Conservation (phyloP, 2,797 vertebrate genomes). For the Pithecia hirsuta region DNA sequence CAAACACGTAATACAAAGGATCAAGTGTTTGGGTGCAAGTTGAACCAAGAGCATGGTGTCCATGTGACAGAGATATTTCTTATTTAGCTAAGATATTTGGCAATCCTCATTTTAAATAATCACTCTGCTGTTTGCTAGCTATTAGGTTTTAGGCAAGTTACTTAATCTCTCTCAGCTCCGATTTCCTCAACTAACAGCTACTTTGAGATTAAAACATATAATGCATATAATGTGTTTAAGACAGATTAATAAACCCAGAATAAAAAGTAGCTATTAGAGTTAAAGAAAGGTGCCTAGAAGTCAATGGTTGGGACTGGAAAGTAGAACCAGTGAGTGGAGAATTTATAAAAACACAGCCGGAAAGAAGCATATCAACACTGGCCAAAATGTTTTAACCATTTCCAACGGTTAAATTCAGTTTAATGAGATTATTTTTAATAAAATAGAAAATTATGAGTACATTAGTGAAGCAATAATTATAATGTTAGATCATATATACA, state of each 20-base stretch:
- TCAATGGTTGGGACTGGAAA: background rate
- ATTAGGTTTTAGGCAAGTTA: background rate
- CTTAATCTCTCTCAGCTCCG: background rate
- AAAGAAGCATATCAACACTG: background rate
- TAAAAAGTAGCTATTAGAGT: background rate
- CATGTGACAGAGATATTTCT: background rate
- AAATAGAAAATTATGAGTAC: background rate
- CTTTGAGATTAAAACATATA: background rate
- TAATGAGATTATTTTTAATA: background rate
- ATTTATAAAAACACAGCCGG: background rate
- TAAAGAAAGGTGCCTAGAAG: background rate
- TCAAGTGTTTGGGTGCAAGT: background rate
- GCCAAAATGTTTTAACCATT: background rate
- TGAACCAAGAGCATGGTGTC: background rate
- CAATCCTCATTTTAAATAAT: background rate
- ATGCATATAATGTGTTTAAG: background rate
- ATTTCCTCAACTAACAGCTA: background rate
- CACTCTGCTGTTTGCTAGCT: background rate
- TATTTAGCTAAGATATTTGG: background rate
- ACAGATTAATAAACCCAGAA: background rate
- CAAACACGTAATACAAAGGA: background rate
- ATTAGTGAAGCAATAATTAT: background rate
- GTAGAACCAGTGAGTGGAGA: background rate
- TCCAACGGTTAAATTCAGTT: background rate
- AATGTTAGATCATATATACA: background rate